Conservation (phyloP, 2,888 invertebrate species). For the Ganaspis brasiliensis region DNA sequence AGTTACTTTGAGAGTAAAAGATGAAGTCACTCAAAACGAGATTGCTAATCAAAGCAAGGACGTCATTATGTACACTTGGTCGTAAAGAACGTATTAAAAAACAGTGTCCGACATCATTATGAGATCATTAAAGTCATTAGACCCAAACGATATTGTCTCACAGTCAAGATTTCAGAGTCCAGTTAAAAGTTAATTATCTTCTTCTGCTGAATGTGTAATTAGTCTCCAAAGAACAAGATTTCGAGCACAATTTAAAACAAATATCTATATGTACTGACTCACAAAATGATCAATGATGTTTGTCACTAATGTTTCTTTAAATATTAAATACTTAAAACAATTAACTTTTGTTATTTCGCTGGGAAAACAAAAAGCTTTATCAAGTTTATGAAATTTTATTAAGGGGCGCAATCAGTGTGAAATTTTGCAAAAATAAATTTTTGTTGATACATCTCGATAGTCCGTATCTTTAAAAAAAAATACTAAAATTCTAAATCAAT, state of each 20-base stretch:
- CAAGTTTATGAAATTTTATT: no score
- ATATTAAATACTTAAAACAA: background rate
- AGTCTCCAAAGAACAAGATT: background rate
- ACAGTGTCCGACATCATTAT: conserved; percentile 28
- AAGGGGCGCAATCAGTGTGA: no score
- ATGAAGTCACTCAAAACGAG: background rate
- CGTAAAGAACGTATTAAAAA: conserved; percentile 36
- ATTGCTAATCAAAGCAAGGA: conserved; percentile 10
- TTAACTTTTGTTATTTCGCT: background rate
- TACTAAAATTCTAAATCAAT: no score
- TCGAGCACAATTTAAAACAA: background rate
- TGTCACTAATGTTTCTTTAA: conserved; percentile 1
- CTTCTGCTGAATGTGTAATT: conserved; percentile 13
- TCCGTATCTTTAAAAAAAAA: no score
- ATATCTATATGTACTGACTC: background rate
- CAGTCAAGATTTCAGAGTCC: conserved; percentile 26
- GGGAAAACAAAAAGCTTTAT: no score
- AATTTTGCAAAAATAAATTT: no score
- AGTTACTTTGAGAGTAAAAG: background rate
- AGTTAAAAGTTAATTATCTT: conserved; percentile 22
- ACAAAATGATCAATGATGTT: background rate
- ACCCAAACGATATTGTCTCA: conserved; percentile 39
- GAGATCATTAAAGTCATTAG: conserved; percentile 29
- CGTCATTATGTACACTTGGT: background rate
- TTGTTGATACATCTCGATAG: no score